phyloP scores from a whole-genome alignment of 2,113 vertebrate genomes.

The Lontra canadensis region DNA sequence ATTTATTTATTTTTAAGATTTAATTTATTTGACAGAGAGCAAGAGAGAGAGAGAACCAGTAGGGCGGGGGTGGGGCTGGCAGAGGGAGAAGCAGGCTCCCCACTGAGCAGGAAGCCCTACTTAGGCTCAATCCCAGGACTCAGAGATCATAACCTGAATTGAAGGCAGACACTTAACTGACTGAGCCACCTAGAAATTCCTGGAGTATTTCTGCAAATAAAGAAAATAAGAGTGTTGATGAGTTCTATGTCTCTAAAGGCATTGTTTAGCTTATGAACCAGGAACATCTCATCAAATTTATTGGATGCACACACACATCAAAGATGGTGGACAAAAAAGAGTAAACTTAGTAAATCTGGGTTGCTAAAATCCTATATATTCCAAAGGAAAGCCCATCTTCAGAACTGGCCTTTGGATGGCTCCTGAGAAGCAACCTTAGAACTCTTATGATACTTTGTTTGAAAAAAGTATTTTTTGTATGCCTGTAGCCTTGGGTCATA shows the following conservation, averaged over 20 bases:
- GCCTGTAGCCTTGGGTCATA: fast-evolving
- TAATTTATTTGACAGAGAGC: not conserved
- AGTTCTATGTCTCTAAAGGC: not conserved
- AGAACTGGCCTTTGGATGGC: fast-evolving
- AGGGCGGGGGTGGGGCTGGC: fast-evolving
- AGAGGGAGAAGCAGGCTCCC: not conserved
- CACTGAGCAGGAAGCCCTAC: not conserved
- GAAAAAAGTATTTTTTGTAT: not conserved
- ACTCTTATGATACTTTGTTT: not conserved
- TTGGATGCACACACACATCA: not conserved
- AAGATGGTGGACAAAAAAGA: not conserved
- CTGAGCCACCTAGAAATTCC: not conserved
- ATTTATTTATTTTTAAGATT: not conserved
- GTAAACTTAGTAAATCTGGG: not conserved
- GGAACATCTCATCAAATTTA: not conserved
- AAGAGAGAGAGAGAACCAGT: not conserved
- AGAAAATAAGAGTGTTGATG: not conserved
- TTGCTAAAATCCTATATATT: not conserved
- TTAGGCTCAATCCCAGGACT: not conserved
- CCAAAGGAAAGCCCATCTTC: not conserved
- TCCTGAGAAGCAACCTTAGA: not conserved
- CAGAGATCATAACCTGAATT: not conserved
- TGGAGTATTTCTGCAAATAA: not conserved
- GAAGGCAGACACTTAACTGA: not conserved
- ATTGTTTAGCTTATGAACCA: not conserved